These are phyloP conservation scores for Hydractinia symbiolongicarpus DNA, from an alignment of 30 jellyfish, hydroid and myxozoan genomes.

Conservation along the genomic window DNA sequence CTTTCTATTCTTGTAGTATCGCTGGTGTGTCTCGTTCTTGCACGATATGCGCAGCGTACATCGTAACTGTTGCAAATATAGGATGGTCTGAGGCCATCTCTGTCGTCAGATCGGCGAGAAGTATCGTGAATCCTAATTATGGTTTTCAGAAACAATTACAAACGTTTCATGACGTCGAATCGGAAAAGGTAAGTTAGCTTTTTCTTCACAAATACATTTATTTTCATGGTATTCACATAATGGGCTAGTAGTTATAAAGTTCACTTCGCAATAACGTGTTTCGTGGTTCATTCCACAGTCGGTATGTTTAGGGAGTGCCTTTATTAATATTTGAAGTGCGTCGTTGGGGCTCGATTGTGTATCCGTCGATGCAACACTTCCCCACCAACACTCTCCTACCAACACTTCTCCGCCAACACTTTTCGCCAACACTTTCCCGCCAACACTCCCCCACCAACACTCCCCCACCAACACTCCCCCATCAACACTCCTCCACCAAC, in stretches of 20 bases:
- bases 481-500: no score
- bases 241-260: neutral
- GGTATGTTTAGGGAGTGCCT: no score
- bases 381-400: no score
- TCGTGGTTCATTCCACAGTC: neutral
- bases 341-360: no score
- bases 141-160: slow-evolving; percentile 82
- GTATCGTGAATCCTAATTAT: slow-evolving; percentile 70
- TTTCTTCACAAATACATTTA: neutral
- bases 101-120: slow-evolving; percentile 49
- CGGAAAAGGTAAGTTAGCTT: slow-evolving; percentile 48
- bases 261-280: neutral
- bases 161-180: slow-evolving; percentile 42
- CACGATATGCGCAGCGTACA: slow-evolving; percentile 70
- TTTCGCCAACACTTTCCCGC: neutral
- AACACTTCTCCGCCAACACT: neutral
- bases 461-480: no score
- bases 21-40: slow-evolving; percentile 90
- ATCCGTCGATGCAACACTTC: no score
- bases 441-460: no score
- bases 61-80: slow-evolving; percentile 45
- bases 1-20: slow-evolving; percentile 35
- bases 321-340: no score
- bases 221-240: no score
- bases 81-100: slow-evolving; percentile 75